phyloP scores from a whole-genome alignment of 2,113 vertebrate genomes.

The Microcebus lehilahytsara region DNA sequence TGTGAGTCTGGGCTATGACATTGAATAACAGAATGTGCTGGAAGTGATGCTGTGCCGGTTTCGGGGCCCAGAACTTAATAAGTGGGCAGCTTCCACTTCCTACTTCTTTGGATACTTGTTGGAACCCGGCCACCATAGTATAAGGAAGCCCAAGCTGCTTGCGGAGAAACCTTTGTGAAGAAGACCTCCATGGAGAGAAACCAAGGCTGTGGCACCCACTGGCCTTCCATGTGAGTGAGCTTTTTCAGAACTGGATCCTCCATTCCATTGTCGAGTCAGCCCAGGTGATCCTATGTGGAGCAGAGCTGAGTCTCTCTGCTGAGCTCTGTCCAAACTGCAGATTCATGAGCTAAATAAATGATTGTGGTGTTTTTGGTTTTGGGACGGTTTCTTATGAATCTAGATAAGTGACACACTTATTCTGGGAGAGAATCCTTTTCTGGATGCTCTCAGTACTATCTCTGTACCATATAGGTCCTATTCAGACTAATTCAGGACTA shows the following conservation, averaged over 20 bases:
- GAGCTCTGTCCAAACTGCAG: not conserved
- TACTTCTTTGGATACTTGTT: not conserved
- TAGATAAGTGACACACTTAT: not conserved
- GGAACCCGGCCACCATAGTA: not conserved
- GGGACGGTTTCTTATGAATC: not conserved
- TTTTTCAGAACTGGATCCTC: not conserved
- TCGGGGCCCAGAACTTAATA: not conserved
- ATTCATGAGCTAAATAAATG: not conserved
- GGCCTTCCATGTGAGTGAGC: not conserved
- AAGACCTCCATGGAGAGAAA: not conserved
- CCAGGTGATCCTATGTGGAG: not conserved
- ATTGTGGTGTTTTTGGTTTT: not conserved
- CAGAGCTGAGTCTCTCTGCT: not conserved
- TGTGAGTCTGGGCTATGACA: not conserved
- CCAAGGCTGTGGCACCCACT: fast-evolving
- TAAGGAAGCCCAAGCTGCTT: not conserved
- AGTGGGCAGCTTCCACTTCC: not conserved
- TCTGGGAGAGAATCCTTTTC: not conserved
- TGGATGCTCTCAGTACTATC: not conserved
- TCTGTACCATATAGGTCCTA: not conserved
- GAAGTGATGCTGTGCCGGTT: not conserved
- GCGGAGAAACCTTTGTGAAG: not conserved
- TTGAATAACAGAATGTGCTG: not conserved
- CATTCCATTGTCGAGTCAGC: not conserved
- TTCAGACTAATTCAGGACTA: no score